Evolutionary conservation across 2,113 vertebrate genomes (phyloP).

Genomic region (Tupaia tana): DNA sequence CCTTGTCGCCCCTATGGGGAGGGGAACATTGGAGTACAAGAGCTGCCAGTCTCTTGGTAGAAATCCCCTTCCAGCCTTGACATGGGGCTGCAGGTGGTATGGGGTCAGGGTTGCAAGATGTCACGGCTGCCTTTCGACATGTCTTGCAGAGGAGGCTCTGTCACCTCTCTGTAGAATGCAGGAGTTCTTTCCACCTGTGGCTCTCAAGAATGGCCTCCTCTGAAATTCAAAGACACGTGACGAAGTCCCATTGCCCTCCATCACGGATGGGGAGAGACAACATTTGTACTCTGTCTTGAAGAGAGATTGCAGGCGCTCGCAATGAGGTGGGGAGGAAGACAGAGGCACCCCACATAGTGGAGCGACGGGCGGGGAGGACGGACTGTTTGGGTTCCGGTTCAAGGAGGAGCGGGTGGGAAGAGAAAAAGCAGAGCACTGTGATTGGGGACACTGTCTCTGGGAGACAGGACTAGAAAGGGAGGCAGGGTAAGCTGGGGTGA

Average conservation of each 20-base stretch:
- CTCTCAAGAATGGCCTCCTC: neutral
- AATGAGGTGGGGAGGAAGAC: neutral
- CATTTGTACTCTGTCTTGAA: neutral
- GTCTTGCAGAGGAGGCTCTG: neutral
- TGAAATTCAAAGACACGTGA: neutral
- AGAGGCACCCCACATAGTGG: neutral
- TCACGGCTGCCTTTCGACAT: neutral
- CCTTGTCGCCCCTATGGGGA: neutral
- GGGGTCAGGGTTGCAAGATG: neutral
- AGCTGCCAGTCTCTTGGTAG: neutral
- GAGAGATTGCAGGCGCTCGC: neutral
- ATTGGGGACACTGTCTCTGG: accelerated
- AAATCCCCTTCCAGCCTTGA: neutral
- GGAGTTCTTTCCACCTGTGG: neutral
- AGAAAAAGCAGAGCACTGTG: neutral
- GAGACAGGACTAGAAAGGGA: neutral
- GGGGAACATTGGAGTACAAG: neutral
- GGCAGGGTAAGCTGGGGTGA: neutral
- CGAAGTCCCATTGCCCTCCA: neutral
- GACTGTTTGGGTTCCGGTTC: neutral
- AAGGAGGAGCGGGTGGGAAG: neutral
- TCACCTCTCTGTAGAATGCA: neutral
- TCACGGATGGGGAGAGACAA: neutral
- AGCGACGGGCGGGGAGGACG: too few species aligned
- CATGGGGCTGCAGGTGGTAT: neutral